These are phyloP conservation scores for Meganola albula DNA, from an alignment of 2,888 invertebrate genomes.

Conservation along the genomic window DNA sequence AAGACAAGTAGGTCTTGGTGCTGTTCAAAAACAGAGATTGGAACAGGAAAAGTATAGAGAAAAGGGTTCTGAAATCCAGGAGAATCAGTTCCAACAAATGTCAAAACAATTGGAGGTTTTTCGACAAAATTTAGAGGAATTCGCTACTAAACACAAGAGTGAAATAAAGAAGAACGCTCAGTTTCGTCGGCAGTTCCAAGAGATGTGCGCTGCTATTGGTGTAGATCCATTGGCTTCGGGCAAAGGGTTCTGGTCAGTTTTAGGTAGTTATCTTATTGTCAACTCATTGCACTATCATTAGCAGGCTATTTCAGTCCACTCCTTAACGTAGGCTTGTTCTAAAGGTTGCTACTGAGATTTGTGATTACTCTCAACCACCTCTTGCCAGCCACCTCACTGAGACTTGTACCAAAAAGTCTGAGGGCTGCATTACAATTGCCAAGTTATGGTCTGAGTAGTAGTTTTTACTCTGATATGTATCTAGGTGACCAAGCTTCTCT, in stretches of 20 bases:
- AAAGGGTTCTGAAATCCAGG: conserved; percentile 94
- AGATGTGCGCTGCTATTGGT: conserved; percentile 99
- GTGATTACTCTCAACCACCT: no score
- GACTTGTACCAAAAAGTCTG: no score
- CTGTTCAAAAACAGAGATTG: conserved; percentile 91
- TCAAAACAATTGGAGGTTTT: conserved; percentile 96
- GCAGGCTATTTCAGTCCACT: no score
- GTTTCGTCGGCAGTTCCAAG: conserved; percentile 97
- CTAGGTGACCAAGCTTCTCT: no score
- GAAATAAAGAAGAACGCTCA: conserved; percentile 97
- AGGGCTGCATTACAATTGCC: no score
- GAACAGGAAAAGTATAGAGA: conserved; percentile 94
- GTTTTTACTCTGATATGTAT: no score
- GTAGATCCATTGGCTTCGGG: conserved; percentile 98
- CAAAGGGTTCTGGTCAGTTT: conserved; percentile 98
- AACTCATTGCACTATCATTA: no score
- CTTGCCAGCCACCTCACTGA: no score
- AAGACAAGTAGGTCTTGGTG: conserved; percentile 90
- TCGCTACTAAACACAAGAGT: conserved; percentile 95
- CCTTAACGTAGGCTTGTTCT: no score
- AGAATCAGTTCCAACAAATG: conserved; percentile 95
- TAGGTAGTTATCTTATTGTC: conserved; percentile 78
- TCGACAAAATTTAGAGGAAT: conserved; percentile 93
- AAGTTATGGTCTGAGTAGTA: no score
- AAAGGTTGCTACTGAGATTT: no score